Evolutionary conservation across 2,113 vertebrate genomes (phyloP).

Genomic region (Python bivittatus): DNA sequence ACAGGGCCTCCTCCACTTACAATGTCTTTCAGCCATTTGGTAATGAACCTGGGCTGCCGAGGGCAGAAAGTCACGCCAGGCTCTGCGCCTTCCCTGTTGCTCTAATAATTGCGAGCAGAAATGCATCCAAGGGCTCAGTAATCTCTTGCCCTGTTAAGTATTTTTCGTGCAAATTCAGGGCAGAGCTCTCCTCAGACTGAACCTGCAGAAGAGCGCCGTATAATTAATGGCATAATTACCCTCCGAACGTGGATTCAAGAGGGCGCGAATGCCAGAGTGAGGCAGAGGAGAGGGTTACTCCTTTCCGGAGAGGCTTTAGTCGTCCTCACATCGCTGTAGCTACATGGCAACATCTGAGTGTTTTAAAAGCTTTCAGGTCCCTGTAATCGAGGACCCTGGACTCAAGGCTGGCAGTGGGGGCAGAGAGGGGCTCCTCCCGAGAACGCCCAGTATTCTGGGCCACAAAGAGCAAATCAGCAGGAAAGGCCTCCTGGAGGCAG

Average conservation of each 20-base stretch:
- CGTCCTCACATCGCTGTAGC: neutral
- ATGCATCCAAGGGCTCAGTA: constrained; percentile 45
- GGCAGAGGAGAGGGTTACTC: neutral
- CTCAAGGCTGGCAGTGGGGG: neutral
- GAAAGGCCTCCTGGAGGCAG: neutral
- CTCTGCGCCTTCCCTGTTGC: constrained; percentile 62
- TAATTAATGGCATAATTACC: constrained; percentile 21
- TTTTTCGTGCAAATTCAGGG: constrained; percentile 8
- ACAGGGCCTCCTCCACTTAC: constrained; percentile 80
- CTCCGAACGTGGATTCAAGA: neutral
- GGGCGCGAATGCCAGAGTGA: neutral
- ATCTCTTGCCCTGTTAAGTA: constrained; percentile 35
- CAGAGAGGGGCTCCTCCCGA: neutral
- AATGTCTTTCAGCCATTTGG: constrained; percentile 75
- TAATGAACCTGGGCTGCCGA: constrained; percentile 76
- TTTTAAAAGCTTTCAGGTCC: neutral
- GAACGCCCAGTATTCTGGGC: neutral
- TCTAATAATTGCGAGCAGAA: constrained; percentile 41
- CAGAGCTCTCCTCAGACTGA: neutral
- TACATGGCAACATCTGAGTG: neutral
- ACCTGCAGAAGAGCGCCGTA: neutral
- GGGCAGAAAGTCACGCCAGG: constrained; percentile 54
- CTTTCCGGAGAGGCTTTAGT: neutral
- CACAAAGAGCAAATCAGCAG: neutral
- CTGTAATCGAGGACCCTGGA: neutral